Conservation (phyloP, 2,113 vertebrate species). For the Caranx melampygus region DNA sequence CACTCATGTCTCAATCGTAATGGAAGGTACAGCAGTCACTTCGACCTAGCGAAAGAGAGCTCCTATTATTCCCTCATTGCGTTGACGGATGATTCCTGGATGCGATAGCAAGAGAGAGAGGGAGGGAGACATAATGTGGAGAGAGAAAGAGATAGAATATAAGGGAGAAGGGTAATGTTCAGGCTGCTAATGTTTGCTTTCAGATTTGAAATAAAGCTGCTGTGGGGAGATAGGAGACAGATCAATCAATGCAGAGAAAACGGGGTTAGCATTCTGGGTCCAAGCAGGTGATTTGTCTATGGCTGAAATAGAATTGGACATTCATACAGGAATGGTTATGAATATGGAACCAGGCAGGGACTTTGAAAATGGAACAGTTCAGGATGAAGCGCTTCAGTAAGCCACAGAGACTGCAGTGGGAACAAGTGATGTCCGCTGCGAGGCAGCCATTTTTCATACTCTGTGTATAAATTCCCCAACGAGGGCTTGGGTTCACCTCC, state of each 20-base stretch:
- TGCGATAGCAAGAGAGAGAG: slow-evolving; percentile 48
- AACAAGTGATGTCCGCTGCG: slow-evolving; percentile 48
- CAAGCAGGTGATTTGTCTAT: slow-evolving; percentile 69
- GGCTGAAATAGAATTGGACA: slow-evolving; percentile 67
- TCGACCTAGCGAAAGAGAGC: slow-evolving; percentile 66
- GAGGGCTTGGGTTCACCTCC: slow-evolving; percentile 43
- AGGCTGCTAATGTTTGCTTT: slow-evolving; percentile 76
- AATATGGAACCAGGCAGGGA: slow-evolving; percentile 67
- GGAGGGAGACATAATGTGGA: slow-evolving; percentile 31
- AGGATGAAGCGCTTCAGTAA: slow-evolving; percentile 61
- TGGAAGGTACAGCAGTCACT: slow-evolving; percentile 73
- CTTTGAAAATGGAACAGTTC: slow-evolving; percentile 69
- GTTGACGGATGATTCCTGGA: slow-evolving; percentile 76
- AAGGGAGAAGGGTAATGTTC: slow-evolving; percentile 57
- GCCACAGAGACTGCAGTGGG: slow-evolving; percentile 48
- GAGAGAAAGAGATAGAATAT: slow-evolving; percentile 55
- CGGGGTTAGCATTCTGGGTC: slow-evolving; percentile 56
- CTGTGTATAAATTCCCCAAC: slow-evolving; percentile 38
- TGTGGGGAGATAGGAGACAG: slow-evolving; percentile 55
- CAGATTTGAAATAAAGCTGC: slow-evolving; percentile 77
- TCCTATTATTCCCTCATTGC: slow-evolving; percentile 77
- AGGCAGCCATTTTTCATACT: slow-evolving; percentile 67
- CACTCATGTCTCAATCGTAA: slow-evolving; percentile 72
- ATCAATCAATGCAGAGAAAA: slow-evolving; percentile 68
- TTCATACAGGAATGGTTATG: slow-evolving; percentile 63